phyloP scores from a whole-genome alignment of 2,888 invertebrate species.

The Odontomyia ornata region DNA sequence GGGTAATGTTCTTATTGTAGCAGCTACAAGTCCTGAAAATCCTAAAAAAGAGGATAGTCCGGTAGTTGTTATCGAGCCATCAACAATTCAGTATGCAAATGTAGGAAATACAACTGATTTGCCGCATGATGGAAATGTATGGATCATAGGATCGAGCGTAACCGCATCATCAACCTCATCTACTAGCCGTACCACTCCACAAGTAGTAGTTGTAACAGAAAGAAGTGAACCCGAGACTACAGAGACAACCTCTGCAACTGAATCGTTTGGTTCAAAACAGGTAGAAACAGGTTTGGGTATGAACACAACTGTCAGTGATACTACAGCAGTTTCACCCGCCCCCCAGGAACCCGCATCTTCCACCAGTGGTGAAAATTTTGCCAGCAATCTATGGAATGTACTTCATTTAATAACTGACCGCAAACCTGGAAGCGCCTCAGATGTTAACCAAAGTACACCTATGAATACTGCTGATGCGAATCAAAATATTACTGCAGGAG shows the following conservation, averaged over 20 bases:
- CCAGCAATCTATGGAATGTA: constrained; percentile 22
- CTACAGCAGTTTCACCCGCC: constrained; percentile 30
- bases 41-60: neutral
- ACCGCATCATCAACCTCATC: constrained; percentile 31
- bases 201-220: constrained; percentile 3
- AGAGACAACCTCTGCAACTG: neutral
- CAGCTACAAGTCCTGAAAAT: neutral
- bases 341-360: neutral
- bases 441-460: neutral
- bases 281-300: neutral
- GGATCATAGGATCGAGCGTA: constrained; percentile 36
- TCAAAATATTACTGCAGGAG: neutral
- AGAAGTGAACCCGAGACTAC: neutral
- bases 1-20: constrained; percentile 7
- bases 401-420: constrained; percentile 13
- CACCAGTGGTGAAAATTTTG: constrained; percentile 6
- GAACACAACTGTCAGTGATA: constrained; percentile 19
- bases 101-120: constrained; percentile 13
- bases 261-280: neutral
- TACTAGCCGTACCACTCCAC: neutral
- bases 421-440: neutral
- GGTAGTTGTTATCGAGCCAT: constrained; percentile 25
- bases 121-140: constrained; percentile 30
- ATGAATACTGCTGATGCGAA: neutral
- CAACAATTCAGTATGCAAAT: constrained; percentile 28